phyloP scores from a whole-genome alignment of 2,888 invertebrate genomes.

The Agrochola litura region DNA sequence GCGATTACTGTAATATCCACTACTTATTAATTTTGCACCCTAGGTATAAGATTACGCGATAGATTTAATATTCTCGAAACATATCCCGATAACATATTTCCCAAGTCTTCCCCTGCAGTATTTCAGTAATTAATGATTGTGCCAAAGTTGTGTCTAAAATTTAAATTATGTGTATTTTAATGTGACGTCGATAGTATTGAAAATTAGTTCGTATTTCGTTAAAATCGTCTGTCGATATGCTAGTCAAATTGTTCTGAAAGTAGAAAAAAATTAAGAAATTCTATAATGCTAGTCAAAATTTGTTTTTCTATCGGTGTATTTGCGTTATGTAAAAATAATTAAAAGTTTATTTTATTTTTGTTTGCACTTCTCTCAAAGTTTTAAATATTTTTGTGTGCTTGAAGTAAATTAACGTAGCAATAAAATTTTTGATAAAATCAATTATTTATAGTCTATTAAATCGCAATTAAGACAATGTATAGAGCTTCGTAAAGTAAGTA shows the following conservation, averaged over 20 bases:
- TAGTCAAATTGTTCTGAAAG: slow-evolving; percentile 88
- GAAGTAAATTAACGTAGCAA: slow-evolving; percentile 85
- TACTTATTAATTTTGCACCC: slow-evolving; percentile 87
- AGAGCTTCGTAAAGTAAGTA: slow-evolving; percentile 90
- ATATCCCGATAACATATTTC: slow-evolving; percentile 86
- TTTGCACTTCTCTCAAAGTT: slow-evolving; percentile 76
- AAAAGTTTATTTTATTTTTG: slow-evolving; percentile 76
- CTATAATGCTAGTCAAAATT: slow-evolving; percentile 88
- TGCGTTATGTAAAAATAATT: slow-evolving; percentile 72
- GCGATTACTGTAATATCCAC: slow-evolving; percentile 79
- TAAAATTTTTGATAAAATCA: slow-evolving; percentile 89
- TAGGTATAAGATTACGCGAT: slow-evolving; percentile 83
- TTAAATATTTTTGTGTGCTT: slow-evolving; percentile 82
- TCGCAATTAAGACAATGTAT: slow-evolving; percentile 90
- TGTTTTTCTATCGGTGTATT: slow-evolving; percentile 77
- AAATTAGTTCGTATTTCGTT: slow-evolving; percentile 74
- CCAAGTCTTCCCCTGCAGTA: slow-evolving; percentile 89
- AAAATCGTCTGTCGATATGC: slow-evolving; percentile 79
- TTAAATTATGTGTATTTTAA: slow-evolving; percentile 70
- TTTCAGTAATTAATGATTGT: slow-evolving; percentile 85
- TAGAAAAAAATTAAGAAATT: slow-evolving; percentile 79
- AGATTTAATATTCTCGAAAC: slow-evolving; percentile 82
- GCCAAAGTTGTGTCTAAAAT: slow-evolving; percentile 87
- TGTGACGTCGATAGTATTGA: slow-evolving; percentile 72
- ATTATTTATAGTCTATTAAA: slow-evolving; percentile 89